Evolutionary conservation across 1,140 invertebrate species (phyloP), one percentile per base, ranked within the genome.

Genomic region (Antheraea pernyi): DNA sequence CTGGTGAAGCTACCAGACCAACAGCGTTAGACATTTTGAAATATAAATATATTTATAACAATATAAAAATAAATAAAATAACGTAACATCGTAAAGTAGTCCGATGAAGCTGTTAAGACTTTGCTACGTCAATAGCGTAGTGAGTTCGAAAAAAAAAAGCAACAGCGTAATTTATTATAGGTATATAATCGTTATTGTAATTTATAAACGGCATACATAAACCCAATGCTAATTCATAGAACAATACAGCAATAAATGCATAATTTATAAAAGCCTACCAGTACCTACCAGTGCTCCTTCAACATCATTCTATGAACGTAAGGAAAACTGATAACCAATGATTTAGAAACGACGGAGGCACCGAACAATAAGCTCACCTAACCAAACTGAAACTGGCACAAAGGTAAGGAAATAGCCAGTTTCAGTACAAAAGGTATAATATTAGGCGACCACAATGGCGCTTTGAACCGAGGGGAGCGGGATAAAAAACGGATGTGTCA

Each of bases 401-500:
- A 91, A 84, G 82, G 80, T 79, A 88, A 88, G 88, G 85, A 91
- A 89, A 88, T 82, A 85, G 85, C 79, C 85, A 80, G 78, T 87
- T 89, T 77, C 77, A 81, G 80, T 64, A 86, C 77, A 90, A 87
- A 82, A 75, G 79, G 78, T 80, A 86, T 82, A 84, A 80, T 83
- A 83, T 83, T 83, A 83, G 77, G 72, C 78, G 53, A 79, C 80
- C 81, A 88, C 85, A 86, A 85, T 82, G 77, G 77, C 65, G 72
- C 77, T 78, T 78, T 79, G 67, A 76, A 71, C 72, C 46, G 67
- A 69, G 71, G 67, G 70, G 67, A 75, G 68, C 70, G 73, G 81
- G 73, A 80, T 81, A 88, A 89, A 89, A 91, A 89, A 87, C 84
- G 88, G 88, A 91, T 88, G 88, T 88, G 88, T 91, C 86, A 87